Base-by-base conservation (phyloP, 1,140 invertebrate species). In the Ceratina japonica region DNA sequence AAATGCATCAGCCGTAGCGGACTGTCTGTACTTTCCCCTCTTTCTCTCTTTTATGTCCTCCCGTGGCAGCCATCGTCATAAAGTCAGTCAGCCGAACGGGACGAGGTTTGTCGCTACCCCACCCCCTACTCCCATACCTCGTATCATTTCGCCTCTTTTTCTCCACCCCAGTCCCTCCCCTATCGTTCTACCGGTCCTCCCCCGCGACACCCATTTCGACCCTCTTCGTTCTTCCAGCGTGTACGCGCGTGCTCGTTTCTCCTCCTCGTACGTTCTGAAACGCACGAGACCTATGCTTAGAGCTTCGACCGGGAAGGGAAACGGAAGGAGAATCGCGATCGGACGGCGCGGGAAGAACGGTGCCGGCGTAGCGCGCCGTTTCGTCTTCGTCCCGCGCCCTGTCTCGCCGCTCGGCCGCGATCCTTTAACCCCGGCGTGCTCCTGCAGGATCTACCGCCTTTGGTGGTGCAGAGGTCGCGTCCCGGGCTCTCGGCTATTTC, bases 31-130 rank as follows among this genome's bases (percentile, higher is more conserved):
- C 64, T 20, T 52, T 44, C 52, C n/a, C 44, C 51, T 72, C 63
- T 79, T 69, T 63, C 73, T 79, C 81, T 84, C 75, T 85, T 84
- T 86, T 89, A 88, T 73, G 76, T 85, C 80, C 58, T 80, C 78
- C 71, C 83, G 77, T 81, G 83, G 71, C 78, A 86, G 80, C 87
- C 90, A 87, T 89, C 87, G 87, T 90, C 90, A 87, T 91, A 91
- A 91, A 91, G 86, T 91, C 90, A 91, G 89, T 80, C 87, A 84
- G 87, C 88, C 89, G 89, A 79, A 87, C 81, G 83, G 85, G 83
- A 88, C 85, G 86, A 86, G 86, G 70, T 83, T 82, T 75, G 84
- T 78, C 78, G 82, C 85, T 81, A 73, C 69, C 56, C 74, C 59
- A 37, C 69, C 0, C 24, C 4, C 51, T 44, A 49, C 22, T 2